Base-by-base conservation (phyloP, 1,140 invertebrate species). In the Chironomus tepperi region DNA sequence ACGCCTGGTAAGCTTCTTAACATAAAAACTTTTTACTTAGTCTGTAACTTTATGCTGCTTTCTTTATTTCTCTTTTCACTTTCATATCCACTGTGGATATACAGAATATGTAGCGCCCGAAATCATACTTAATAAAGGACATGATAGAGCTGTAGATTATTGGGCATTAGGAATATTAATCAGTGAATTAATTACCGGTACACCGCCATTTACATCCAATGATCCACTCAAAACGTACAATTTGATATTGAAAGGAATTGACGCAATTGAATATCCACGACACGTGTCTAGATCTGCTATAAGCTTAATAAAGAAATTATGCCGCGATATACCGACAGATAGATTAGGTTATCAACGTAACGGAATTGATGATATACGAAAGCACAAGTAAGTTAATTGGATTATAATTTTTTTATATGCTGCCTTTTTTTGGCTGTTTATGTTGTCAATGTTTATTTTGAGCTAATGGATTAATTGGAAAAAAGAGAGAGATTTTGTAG, bases 301-400 rank as follows among this genome's bases (percentile, higher is more conserved):
- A 77, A 87, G 90, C 79, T 85, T 98, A 5, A 95, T 98, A 18
- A 95, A 93, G 78, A 93, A 92, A 78, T 83, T 98, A 0, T 96
- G 96, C 79, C 87, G 91, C 74, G 90, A 96, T 75, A 90, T 91
- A 74, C 94, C 97, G 0, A 90, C 92, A 3, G 98, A 99, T 82
- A 84, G 98, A 75, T 84, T 99, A 1, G 98, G 97, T 0, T 97
- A 96, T 80, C 92, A 96, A 77, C 89, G 91, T 79, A 92, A 92
- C 74, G 96, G 96, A 9, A 92, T 98, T 42, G 87, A 91, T 76
- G 96, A 98, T 80, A 95, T 99, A 73, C 91, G 94, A 78, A 94
- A 94, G 80, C 95, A 98, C 82, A 93, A 93, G 89, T 99, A 83
- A 79, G 83, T 77, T 18, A 24, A 24, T 34, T 34, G 24, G 24